phyloP scores from a whole-genome alignment of 1,140 invertebrate genomes.

The Drosophila nebulosa region DNA sequence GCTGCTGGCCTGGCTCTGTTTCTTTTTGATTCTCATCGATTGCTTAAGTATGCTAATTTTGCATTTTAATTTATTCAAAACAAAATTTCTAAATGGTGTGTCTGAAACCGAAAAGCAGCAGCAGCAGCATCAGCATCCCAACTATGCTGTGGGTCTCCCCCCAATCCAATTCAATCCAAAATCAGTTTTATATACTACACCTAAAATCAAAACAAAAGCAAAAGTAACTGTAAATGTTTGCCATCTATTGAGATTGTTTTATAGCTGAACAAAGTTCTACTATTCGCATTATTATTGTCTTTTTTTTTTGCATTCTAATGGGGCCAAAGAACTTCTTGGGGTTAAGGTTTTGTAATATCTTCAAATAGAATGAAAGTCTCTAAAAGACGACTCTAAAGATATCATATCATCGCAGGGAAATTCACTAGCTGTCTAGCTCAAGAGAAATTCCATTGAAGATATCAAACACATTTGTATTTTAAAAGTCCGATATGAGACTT shows the following conservation, averaged over 20 bases:
- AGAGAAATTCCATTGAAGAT: no score
- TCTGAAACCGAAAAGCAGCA: not conserved
- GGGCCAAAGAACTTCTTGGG: not conserved
- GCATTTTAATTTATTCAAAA: conserved; percentile 59
- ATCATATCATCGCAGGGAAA: no score
- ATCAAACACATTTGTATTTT: no score
- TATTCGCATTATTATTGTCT: not conserved
- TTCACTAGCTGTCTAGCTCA: no score
- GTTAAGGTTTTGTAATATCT: not conserved
- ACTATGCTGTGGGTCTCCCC: conserved; percentile 3
- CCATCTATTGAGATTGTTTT: conserved; percentile 8
- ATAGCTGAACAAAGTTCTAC: not conserved
- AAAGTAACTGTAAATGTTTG: conserved; percentile 56
- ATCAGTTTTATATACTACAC: not conserved
- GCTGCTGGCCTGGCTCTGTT: not conserved
- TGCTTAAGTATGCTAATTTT: conserved; percentile 59
- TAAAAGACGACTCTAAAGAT: no score
- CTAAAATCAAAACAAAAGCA: conserved; percentile 31
- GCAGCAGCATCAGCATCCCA: not conserved
- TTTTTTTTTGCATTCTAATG: not conserved
- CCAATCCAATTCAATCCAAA: not conserved
- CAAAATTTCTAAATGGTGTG: conserved; percentile 32
- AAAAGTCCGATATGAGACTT: no score
- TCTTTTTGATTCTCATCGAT: conserved; percentile 33
- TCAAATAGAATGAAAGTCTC: not conserved